A percentile compares a stretch with the other conserved stretches of the same genome.
Evolutionary conservation across 2,113 vertebrate genomes (phyloP).

Genomic region (Gnathonemus echidnorhynchus): DNA sequence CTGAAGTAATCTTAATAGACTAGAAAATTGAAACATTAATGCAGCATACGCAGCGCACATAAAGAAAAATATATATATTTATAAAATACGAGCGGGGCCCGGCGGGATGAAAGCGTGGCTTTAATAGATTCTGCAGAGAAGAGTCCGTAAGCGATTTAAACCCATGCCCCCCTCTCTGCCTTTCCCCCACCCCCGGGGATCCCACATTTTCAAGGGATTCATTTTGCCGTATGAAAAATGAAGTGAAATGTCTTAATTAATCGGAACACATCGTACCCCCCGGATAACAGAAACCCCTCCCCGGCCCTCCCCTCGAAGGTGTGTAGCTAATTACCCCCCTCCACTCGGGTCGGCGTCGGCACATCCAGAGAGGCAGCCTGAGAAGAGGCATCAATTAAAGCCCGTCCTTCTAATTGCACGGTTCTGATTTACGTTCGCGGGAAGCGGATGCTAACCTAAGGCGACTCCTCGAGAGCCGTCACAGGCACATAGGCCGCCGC

Average conservation of each 20-base stretch:
- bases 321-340: slow-evolving; percentile 69
- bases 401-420: slow-evolving; percentile 9
- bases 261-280: slow-evolving; percentile 68
- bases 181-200: slow-evolving; percentile 55
- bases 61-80: slow-evolving; percentile 58
- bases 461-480: slow-evolving; percentile 25
- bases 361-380: neutral
- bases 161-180: slow-evolving; percentile 45
- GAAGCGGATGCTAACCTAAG: slow-evolving; percentile 41
- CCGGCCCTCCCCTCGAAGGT: slow-evolving; percentile 6
- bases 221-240: slow-evolving; percentile 71
- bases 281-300: slow-evolving; percentile 40
- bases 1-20: slow-evolving; percentile 85
- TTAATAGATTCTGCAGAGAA: slow-evolving; percentile 78
- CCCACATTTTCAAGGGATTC: slow-evolving; percentile 77
- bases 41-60: slow-evolving; percentile 81
- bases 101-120: slow-evolving; percentile 77
- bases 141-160: slow-evolving; percentile 74
- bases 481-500: neutral
- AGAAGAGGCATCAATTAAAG: slow-evolving; percentile 13
- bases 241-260: slow-evolving; percentile 77
- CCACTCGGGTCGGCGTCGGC: slow-evolving; percentile 42
- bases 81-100: slow-evolving; percentile 79
- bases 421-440: slow-evolving; percentile 9
- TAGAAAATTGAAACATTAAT: slow-evolving; percentile 87